Evolutionary conservation across 2,888 invertebrate genomes (phyloP).

Genomic region (Cyrtodaria siliqua): DNA sequence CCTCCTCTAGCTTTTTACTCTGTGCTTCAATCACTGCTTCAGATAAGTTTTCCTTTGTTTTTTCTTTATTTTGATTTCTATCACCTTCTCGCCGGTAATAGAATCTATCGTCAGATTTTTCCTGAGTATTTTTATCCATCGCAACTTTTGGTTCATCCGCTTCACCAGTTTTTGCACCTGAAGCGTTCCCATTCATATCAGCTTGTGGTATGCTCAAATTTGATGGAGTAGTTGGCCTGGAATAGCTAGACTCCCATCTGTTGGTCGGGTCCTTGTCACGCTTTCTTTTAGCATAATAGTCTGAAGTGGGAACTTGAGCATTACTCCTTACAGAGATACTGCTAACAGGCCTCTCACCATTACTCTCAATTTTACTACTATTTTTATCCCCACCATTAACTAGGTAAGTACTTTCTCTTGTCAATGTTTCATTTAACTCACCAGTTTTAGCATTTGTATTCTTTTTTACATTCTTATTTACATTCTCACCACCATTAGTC

Average conservation of each 20-base stretch:
- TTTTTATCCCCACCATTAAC: neutral
- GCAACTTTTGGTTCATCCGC: constrained; percentile 30
- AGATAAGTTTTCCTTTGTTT: constrained; percentile 17
- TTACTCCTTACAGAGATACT: constrained; percentile 12
- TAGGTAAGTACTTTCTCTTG: constrained; percentile 17
- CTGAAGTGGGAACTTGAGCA: constrained; percentile 59
- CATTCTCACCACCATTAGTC: neutral
- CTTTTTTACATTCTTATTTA: too few species aligned
- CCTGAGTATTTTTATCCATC: constrained; percentile 26
- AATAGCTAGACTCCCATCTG: constrained; percentile 71
- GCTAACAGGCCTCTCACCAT: constrained; percentile 14
- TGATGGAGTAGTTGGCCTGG: constrained; percentile 61
- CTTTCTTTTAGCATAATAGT: constrained; percentile 66
- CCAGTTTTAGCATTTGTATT: constrained; percentile 25
- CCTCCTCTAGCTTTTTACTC: constrained; percentile 55
- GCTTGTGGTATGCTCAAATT: constrained; percentile 53
- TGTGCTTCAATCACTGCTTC: constrained; percentile 57
- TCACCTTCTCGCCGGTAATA: constrained; percentile 1
- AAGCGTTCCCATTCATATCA: constrained; percentile 38
- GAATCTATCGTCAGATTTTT: constrained; percentile 1
- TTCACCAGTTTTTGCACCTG: constrained; percentile 29
- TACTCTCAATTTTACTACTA: neutral
- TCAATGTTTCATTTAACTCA: constrained; percentile 3
- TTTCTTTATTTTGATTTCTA: constrained; percentile 20
- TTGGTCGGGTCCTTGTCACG: constrained; percentile 63